Conservation (phyloP, 2,113 vertebrate genomes). For the Takifugu bimaculatus region DNA sequence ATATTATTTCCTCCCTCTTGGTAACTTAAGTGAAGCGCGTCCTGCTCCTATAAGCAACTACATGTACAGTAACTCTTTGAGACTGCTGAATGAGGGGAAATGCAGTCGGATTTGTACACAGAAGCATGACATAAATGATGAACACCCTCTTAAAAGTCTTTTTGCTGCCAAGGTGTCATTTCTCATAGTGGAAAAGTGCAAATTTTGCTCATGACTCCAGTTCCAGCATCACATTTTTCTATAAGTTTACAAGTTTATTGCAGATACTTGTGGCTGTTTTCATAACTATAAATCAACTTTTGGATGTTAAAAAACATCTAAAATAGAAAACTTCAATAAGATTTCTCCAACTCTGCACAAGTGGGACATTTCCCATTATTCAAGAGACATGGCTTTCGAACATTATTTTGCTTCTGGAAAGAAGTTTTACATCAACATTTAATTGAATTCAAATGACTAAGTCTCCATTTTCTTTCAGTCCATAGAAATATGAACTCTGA, state of each 20-base stretch:
- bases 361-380: slow-evolving; percentile 73
- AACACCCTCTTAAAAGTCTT: slow-evolving; percentile 4
- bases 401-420: slow-evolving; percentile 81
- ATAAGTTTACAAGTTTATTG: too few species aligned
- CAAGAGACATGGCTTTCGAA: slow-evolving; percentile 80
- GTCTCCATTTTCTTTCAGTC: slow-evolving; percentile 1
- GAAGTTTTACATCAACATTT: slow-evolving; percentile 81
- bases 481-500: slow-evolving; percentile 51
- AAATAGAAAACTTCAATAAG: slow-evolving; percentile 31
- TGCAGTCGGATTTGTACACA: slow-evolving; percentile 55
- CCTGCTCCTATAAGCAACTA: slow-evolving; percentile 15
- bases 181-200: slow-evolving; percentile 1
- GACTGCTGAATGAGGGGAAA: slow-evolving; percentile 9
- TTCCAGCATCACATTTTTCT: not conserved
- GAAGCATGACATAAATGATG: slow-evolving; percentile 50
- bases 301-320: slow-evolving; percentile 2
- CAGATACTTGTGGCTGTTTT: slow-evolving; percentile 3
- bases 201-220: not conserved
- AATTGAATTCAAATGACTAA: slow-evolving; percentile 60
- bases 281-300: not conserved
- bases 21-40: slow-evolving; percentile 56
- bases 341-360: slow-evolving; percentile 71
- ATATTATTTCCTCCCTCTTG: slow-evolving; percentile 1
- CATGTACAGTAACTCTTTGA: not conserved
- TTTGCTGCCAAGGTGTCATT: slow-evolving; percentile 15